Evolutionary conservation across 2,113 vertebrate species (phyloP).

Genomic region (Dasyurus viverrinus): DNA sequence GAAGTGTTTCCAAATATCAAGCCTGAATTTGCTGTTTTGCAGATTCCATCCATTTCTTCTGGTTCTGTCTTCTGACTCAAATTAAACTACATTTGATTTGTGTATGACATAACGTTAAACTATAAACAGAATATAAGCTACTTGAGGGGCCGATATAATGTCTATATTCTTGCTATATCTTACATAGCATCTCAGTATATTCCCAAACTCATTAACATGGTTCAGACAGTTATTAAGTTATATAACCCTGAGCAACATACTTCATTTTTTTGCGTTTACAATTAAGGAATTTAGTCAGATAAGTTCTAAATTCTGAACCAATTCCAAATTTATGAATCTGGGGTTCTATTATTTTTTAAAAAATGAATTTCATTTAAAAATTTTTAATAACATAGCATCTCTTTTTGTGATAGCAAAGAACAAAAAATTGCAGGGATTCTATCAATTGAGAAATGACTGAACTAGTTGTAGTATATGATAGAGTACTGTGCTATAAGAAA

Average conservation of each 20-base stretch:
- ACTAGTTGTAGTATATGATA: too few relatives aligned
- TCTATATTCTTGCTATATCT: background rate
- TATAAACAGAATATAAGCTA: background rate
- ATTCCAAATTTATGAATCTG: background rate
- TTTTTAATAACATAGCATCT: too few relatives aligned
- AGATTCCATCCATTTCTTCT: background rate
- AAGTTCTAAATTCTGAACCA: background rate
- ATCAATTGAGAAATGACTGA: too few relatives aligned
- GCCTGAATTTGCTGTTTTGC: background rate
- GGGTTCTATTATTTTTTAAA: background rate
- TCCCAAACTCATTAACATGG: background rate
- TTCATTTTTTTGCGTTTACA: background rate
- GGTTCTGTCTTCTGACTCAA: background rate
- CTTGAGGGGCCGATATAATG: background rate
- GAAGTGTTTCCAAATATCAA: background rate
- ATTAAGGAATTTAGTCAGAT: background rate
- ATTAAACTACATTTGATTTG: background rate
- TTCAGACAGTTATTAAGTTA: background rate
- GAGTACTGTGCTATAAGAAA: too few relatives aligned
- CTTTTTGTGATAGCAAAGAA: too few relatives aligned
- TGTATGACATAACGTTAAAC: background rate
- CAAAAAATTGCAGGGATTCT: too few relatives aligned
- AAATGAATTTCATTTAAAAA: too few relatives aligned
- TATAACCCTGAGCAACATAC: background rate
- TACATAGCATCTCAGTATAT: background rate